Conservation (phyloP, 2,797 vertebrate genomes). For the Thalassophryne amazonica region DNA sequence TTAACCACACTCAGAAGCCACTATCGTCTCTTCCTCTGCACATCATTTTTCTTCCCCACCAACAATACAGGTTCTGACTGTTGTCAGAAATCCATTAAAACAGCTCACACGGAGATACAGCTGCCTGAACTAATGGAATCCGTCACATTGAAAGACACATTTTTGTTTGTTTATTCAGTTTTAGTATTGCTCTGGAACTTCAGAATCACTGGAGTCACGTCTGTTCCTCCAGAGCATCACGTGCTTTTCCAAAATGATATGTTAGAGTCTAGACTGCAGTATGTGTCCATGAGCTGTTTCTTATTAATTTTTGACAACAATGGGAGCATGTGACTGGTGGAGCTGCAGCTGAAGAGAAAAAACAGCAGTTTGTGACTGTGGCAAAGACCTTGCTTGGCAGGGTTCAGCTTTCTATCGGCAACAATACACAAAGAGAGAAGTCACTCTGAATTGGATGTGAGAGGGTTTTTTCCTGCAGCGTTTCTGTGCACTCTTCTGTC, state of each 20-base stretch:
- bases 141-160: constrained; percentile 11
- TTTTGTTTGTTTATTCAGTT: neutral
- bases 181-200: neutral
- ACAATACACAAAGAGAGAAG: neutral
- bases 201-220: neutral
- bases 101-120: neutral
- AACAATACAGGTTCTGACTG: neutral
- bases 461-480: neutral
- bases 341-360: neutral
- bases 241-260: constrained; percentile 2
- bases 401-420: neutral
- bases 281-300: constrained; percentile 14
- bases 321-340: constrained; percentile 13
- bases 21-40: neutral
- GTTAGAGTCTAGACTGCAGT: constrained; percentile 15
- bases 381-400: neutral
- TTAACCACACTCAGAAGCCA: neutral
- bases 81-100: constrained; percentile 19
- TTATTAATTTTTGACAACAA: constrained; percentile 33
- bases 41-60: neutral
- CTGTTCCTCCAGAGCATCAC: neutral
- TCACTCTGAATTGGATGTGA: neutral
- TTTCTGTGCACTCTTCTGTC: neutral
- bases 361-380: neutral
- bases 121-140: constrained; percentile 14